These are phyloP conservation scores for Spodoptera picta DNA, from an alignment of 2,888 invertebrate genomes.

Conservation along the genomic window DNA sequence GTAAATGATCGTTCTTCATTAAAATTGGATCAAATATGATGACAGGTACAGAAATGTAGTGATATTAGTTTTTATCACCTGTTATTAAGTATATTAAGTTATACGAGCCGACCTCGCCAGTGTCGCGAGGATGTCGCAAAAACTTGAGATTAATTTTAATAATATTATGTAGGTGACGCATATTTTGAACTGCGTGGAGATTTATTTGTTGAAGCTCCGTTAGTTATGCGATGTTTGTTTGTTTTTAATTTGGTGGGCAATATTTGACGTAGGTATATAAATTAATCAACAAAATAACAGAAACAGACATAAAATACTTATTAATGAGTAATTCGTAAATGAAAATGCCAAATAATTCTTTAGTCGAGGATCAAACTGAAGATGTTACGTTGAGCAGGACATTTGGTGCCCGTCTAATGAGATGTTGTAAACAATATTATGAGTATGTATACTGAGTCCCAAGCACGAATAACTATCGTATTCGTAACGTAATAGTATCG, in stretches of 20 bases:
- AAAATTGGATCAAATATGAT: conserved; percentile 42
- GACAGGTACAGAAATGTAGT: conserved; percentile 56
- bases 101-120: conserved; percentile 72
- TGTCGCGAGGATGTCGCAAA: conserved; percentile 69
- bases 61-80: conserved; percentile 62
- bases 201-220: conserved; percentile 22
- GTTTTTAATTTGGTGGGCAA: no score
- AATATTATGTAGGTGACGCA: conserved; percentile 48
- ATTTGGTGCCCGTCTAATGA: neutral
- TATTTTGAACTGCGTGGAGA: conserved; percentile 11
- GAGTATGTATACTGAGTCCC: no score
- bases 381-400: no score
- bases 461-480: no score
- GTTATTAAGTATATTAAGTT: conserved; percentile 54
- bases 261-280: no score
- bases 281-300: no score
- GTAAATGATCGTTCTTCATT: conserved; percentile 34
- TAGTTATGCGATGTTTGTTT: no score
- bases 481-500: no score
- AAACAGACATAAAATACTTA: no score
- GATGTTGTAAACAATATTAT: neutral
- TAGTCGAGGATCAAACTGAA: no score
- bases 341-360: no score
- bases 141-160: conserved; percentile 61
- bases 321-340: no score